A percentile compares a stretch with the other conserved stretches of the same genome.
These are phyloP conservation scores for Sebastes steindachneri DNA, from an alignment of 2,797 vertebrate species.

Conservation along the genomic window DNA sequence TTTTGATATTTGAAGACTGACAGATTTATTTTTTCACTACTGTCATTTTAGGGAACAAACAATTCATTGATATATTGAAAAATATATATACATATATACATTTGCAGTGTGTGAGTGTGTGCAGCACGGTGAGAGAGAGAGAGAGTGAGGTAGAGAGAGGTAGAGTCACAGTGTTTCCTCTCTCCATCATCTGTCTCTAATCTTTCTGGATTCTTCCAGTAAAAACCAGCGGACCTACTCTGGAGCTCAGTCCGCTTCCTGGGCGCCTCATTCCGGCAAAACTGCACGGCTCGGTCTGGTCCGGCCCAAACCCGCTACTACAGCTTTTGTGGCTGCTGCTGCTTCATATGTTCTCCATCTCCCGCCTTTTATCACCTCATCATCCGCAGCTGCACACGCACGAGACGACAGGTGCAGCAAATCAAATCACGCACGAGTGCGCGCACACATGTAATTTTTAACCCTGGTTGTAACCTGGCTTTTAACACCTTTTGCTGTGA, in stretches of 20 bases:
- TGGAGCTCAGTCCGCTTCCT: not conserved
- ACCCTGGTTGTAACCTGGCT: not conserved
- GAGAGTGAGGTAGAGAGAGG: not conserved
- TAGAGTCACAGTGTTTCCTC: not conserved
- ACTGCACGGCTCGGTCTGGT: not conserved
- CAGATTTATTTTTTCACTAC: too few relatives aligned
- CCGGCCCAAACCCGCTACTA: accelerated
- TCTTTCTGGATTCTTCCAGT: slow-evolving; percentile 6
- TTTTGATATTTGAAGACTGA: not conserved
- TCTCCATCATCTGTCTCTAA: not conserved
- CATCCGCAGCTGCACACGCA: not conserved
- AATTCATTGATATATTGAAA: not conserved
- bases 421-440: not conserved
- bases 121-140: not conserved
- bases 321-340: not conserved
- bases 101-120: not conserved
- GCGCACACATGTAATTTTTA: not conserved
- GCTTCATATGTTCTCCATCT: not conserved
- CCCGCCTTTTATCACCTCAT: not conserved
- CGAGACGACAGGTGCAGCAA: not conserved
- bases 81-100: not conserved
- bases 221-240: not conserved
- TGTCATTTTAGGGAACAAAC: not conserved
- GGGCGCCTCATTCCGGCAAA: not conserved
- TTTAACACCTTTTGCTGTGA: not conserved